Percentiles rank a stretch among this genome's conserved stretches.
phyloP scores from a whole-genome alignment of 2,113 vertebrate genomes.

The Carassius auratus region DNA sequence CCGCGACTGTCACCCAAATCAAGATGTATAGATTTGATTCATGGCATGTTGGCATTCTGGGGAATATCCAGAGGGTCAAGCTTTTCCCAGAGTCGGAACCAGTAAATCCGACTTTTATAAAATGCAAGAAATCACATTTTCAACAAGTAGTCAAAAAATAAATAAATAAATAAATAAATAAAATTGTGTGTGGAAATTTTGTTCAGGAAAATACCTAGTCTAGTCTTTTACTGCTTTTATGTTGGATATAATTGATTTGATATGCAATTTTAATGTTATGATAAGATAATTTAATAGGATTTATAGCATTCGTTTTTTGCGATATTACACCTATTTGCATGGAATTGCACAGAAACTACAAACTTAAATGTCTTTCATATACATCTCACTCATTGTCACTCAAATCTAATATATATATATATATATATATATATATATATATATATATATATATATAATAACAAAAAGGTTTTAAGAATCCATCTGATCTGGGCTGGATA shows the following conservation, averaged over 20 bases:
- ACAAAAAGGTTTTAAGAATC: no score
- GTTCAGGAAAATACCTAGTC: not conserved
- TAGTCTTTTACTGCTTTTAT: not conserved
- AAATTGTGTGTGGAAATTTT: not conserved
- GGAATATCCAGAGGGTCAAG: constrained; percentile 52
- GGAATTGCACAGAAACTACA: no score
- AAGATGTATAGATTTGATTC: constrained; percentile 51
- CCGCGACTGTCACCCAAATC: constrained; percentile 54
- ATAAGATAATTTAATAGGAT: no score
- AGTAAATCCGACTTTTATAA: constrained; percentile 51
- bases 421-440: no score
- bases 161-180: not conserved
- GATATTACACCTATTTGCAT: no score
- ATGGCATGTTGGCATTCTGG: constrained; percentile 37
- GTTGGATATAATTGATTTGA: not conserved
- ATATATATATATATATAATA: no score
- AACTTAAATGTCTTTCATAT: no score
- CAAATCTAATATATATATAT: no score
- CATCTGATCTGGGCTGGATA: no score
- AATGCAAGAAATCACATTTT: not conserved
- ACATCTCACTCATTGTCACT: no score
- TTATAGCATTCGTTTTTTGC: no score
- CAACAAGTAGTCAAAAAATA: not conserved
- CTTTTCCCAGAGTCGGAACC: constrained; percentile 49
- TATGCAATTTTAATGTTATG: no score